Conservation (phyloP, 2,113 vertebrate genomes). For the Gavia stellata region DNA sequence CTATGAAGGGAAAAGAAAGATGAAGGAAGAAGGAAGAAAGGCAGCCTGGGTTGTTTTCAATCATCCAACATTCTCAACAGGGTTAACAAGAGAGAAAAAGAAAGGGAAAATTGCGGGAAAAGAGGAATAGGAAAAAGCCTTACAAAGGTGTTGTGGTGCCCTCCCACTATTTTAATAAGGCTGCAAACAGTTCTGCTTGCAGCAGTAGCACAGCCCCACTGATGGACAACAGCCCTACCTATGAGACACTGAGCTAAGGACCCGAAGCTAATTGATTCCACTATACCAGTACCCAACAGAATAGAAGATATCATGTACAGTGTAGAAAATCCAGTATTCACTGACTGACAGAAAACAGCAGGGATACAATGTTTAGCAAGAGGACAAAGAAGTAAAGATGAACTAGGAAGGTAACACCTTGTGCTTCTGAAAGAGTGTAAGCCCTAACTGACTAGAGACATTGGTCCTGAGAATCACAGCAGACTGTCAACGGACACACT, state of each 20-base stretch:
- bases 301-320: not conserved
- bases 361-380: not conserved
- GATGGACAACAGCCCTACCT: not conserved
- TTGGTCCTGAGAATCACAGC: not conserved
- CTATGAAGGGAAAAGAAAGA: not conserved
- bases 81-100: not conserved
- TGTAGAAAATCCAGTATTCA: not conserved
- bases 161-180: not conserved
- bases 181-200: not conserved
- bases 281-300: not conserved
- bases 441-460: not conserved
- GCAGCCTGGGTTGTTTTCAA: not conserved
- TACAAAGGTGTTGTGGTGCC: not conserved
- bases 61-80: not conserved
- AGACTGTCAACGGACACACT: not conserved
- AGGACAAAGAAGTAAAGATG: not conserved
- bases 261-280: not conserved
- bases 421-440: not conserved
- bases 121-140: not conserved
- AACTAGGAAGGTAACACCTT: not conserved
- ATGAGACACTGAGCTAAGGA: not conserved
- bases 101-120: not conserved
- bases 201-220: not conserved
- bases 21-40: not conserved
- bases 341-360: not conserved